phyloP scores from a whole-genome alignment of 2,888 invertebrate genomes.

The Argyresthia albistria region DNA sequence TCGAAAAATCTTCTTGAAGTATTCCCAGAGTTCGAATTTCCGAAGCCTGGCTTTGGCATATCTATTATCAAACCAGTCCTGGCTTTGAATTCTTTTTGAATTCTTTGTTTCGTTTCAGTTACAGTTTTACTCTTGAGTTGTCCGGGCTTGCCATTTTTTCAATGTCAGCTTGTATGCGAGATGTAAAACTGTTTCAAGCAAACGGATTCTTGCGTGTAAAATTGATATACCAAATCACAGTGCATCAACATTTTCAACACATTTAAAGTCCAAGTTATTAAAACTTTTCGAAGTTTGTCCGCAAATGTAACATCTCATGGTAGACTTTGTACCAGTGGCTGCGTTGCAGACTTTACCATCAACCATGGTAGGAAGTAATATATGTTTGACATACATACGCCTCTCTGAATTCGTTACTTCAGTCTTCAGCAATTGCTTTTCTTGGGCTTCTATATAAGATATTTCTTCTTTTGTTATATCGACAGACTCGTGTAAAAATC shows the following conservation, averaged over 20 bases:
- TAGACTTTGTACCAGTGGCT: conserved; percentile 11
- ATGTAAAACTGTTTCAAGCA: conserved; percentile 15
- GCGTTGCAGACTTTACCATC: conserved; percentile 31
- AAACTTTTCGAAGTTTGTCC: conserved; percentile 8
- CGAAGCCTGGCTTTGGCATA: conserved; percentile 18
- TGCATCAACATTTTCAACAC: not conserved
- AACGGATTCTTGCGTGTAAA: conserved; percentile 19
- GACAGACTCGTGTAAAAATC: not conserved
- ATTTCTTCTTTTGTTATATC: not conserved
- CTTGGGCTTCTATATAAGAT: not conserved
- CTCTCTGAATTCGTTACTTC: not conserved
- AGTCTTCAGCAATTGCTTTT: not conserved
- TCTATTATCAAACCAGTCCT: conserved; percentile 24
- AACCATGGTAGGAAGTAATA: conserved; percentile 16
- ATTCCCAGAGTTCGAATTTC: conserved; percentile 20
- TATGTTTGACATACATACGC: not conserved
- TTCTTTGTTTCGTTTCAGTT: conserved; percentile 11
- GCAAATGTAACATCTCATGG: conserved; percentile 3
- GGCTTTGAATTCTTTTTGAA: conserved; percentile 14
- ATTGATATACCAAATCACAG: conserved; percentile 17
- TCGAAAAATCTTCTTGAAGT: conserved; percentile 21
- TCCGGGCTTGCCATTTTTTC: conserved; percentile 18
- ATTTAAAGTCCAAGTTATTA: conserved; percentile 12
- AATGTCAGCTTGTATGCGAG: conserved; percentile 13
- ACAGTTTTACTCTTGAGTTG: conserved; percentile 10